These are phyloP conservation scores for Bujurquina vittata DNA, from an alignment of 2,113 vertebrate species.

Conservation along the genomic window DNA sequence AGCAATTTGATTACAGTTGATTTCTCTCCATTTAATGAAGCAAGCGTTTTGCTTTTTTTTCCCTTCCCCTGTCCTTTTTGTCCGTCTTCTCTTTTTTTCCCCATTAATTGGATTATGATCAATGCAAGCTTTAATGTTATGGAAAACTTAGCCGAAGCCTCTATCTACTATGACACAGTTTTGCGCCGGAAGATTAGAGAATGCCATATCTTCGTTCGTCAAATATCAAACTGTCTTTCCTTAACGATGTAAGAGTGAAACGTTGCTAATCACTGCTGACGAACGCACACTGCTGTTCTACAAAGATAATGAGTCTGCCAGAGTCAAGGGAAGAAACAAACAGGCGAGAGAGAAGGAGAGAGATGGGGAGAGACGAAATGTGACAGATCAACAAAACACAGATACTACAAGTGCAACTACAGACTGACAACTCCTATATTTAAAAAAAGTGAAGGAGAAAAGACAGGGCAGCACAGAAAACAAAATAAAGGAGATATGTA, in stretches of 20 bases:
- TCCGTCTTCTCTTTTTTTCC: slow-evolving; percentile 15
- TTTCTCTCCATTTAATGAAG: slow-evolving; percentile 78
- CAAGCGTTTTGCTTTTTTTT: slow-evolving; percentile 58
- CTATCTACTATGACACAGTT: slow-evolving; percentile 74
- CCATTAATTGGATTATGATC: slow-evolving; percentile 82
- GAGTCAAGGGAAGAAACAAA: slow-evolving; percentile 75
- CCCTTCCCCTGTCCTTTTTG: slow-evolving; percentile 31
- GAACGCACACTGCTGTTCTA: slow-evolving; percentile 70
- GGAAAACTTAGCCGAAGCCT: slow-evolving; percentile 65
- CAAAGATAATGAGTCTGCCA: slow-evolving; percentile 78
- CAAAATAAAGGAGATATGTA: slow-evolving; percentile 38
- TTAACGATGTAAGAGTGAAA: slow-evolving; percentile 72
- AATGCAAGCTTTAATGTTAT: slow-evolving; percentile 76
- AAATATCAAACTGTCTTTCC: slow-evolving; percentile 74
- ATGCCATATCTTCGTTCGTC: slow-evolving; percentile 70
- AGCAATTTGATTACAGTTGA: slow-evolving; percentile 78
- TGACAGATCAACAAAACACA: slow-evolving; percentile 68
- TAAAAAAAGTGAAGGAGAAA: slow-evolving; percentile 16
- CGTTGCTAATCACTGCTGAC: slow-evolving; percentile 76
- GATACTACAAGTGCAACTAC: slow-evolving; percentile 56
- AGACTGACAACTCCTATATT: slow-evolving; percentile 46
- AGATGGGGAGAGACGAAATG: slow-evolving; percentile 44
- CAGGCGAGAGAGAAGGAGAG: slow-evolving; percentile 49
- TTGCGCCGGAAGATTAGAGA: slow-evolving; percentile 69
- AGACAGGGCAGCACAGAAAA: slow-evolving; percentile 43